A percentile compares a stretch with the other conserved stretches of the same genome.
Conservation (phyloP, 2,113 vertebrate species). For the Sitta europaea region DNA sequence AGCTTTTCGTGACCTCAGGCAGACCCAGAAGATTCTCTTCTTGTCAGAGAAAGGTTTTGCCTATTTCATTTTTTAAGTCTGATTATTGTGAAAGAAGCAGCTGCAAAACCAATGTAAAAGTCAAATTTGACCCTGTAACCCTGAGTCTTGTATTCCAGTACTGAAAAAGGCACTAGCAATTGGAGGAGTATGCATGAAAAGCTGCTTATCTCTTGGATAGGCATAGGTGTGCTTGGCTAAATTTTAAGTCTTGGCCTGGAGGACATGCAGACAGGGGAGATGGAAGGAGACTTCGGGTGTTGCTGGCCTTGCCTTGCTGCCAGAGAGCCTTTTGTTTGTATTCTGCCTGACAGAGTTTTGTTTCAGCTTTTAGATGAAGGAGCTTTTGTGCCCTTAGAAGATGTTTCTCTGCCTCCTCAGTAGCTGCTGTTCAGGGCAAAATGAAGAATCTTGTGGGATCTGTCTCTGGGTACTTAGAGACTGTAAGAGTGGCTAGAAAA, state of each 20-base stretch:
- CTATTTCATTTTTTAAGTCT: not conserved
- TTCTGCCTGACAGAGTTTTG: not conserved
- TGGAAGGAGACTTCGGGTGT: fast-evolving
- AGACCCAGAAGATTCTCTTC: not conserved
- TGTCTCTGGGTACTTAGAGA: not conserved
- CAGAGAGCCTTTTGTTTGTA: not conserved
- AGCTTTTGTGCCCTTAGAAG: not conserved
- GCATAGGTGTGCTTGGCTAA: not conserved
- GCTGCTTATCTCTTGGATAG: not conserved
- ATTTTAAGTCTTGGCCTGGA: not conserved
- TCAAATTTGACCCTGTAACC: not conserved
- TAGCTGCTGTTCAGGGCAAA: not conserved
- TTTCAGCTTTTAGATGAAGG: not conserved
- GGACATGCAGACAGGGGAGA: too few species aligned
- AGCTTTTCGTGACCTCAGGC: not conserved
- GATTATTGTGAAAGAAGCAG: not conserved
- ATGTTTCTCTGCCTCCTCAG: not conserved
- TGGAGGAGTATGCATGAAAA: not conserved
- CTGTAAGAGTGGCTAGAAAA: not conserved
- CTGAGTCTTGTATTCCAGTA: not conserved
- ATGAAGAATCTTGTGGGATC: not conserved
- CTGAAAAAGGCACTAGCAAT: not conserved
- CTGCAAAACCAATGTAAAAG: not conserved
- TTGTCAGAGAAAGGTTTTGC: not conserved
- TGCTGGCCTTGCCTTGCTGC: not conserved